Evolutionary conservation across 2,888 invertebrate species (phyloP).

Genomic region (Acrobasis suavella): DNA sequence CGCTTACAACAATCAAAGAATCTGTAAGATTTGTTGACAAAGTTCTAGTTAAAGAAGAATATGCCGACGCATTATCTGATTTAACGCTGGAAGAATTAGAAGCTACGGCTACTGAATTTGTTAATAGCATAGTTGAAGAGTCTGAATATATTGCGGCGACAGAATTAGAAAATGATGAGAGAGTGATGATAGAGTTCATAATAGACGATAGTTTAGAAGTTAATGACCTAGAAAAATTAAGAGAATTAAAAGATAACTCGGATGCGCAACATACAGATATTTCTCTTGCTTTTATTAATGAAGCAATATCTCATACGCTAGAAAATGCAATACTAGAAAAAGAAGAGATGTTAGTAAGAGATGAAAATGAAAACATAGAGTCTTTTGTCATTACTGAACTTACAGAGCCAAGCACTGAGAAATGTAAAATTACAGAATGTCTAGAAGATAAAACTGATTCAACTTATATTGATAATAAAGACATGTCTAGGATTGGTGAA

Average conservation of each 20-base stretch:
- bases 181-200: background rate
- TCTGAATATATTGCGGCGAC: conserved; percentile 10
- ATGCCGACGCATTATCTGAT: background rate
- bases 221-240: background rate
- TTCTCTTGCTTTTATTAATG: background rate
- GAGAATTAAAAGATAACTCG: background rate
- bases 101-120: conserved; percentile 15
- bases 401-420: background rate
- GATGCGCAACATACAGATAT: background rate
- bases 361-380: conserved; percentile 14
- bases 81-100: conserved; percentile 8
- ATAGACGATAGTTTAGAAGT: conserved; percentile 7
- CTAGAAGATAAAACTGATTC: background rate
- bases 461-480: background rate
- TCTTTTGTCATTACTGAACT: background rate
- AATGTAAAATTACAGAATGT: background rate
- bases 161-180: background rate
- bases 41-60: background rate
- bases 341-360: conserved; percentile 1
- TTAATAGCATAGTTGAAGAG: conserved; percentile 10
- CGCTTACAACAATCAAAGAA: background rate
- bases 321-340: conserved; percentile 1
- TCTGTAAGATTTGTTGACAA: background rate
- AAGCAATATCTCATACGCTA: background rate
- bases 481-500: background rate